Evolutionary conservation across 2,888 invertebrate species (phyloP).

Genomic region (Zeuzera pyrina): DNA sequence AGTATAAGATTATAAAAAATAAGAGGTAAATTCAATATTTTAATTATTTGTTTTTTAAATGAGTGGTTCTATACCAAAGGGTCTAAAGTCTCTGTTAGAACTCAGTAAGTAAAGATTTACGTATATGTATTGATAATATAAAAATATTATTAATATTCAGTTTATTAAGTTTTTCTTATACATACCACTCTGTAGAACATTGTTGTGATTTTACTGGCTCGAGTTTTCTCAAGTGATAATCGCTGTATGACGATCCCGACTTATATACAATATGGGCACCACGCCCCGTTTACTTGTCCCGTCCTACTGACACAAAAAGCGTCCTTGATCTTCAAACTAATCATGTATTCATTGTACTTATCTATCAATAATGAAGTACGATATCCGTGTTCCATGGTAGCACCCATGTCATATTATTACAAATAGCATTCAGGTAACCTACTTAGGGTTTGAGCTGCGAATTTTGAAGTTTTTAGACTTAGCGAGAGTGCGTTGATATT

Average conservation of each 20-base stretch:
- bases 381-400: conserved; percentile 37
- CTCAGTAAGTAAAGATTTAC: too few relatives aligned
- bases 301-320: conserved; percentile 43
- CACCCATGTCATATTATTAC: neutral
- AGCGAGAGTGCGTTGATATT: too few relatives aligned
- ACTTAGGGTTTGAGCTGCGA: too few relatives aligned
- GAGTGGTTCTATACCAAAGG: too few relatives aligned
- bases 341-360: conserved; percentile 36
- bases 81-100: too few relatives aligned
- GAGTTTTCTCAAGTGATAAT: conserved; percentile 56
- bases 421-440: too few relatives aligned
- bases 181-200: conserved; percentile 67
- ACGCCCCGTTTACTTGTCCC: conserved; percentile 46
- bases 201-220: conserved; percentile 42
- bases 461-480: too few relatives aligned
- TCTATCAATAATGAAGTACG: conserved; percentile 29
- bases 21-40: too few relatives aligned
- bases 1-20: too few relatives aligned
- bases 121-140: too few relatives aligned
- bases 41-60: too few relatives aligned
- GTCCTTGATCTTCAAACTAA: conserved; percentile 66
- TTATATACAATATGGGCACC: conserved; percentile 52
- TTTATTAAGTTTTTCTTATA: conserved; percentile 5
- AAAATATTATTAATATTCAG: too few relatives aligned
- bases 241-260: conserved; percentile 22